Conservation (phyloP, 92 coral and sea anemone species). For the Montipora capitata region DNA sequence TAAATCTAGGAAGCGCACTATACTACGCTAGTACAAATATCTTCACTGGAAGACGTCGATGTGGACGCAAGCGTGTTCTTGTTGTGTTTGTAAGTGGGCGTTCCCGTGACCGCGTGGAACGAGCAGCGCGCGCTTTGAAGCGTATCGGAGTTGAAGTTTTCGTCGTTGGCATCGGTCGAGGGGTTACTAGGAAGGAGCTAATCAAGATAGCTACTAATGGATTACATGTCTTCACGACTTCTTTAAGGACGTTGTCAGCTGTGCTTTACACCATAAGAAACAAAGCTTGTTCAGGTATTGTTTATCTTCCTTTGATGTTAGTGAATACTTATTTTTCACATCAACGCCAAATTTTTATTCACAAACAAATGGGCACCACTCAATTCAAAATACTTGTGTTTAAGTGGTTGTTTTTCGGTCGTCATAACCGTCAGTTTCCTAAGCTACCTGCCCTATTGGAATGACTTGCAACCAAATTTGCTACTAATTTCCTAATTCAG, state of each 20-base stretch:
- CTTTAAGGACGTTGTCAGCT: slow-evolving; percentile 34
- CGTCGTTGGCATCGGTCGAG: slow-evolving; percentile 72
- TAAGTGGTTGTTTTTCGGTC: no score
- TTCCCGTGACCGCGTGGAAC: slow-evolving; percentile 75
- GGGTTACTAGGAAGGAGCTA: slow-evolving; percentile 51
- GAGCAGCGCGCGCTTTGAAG: slow-evolving; percentile 74
- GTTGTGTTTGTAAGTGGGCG: slow-evolving; percentile 80
- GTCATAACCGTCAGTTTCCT: no score
- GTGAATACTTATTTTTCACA: no score
- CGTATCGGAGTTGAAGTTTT: slow-evolving; percentile 80
- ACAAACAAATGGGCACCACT: not conserved
- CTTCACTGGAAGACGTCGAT: slow-evolving; percentile 58
- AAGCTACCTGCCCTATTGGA: no score
- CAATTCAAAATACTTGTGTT: no score
- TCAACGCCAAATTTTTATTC: no score
- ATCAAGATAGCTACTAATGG: slow-evolving; percentile 75
- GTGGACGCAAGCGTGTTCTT: slow-evolving; percentile 81
- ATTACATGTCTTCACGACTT: slow-evolving; percentile 66
- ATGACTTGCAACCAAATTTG: no score
- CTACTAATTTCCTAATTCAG: no score
- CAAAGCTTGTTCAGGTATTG: slow-evolving; percentile 81
- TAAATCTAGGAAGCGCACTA: slow-evolving; percentile 71
- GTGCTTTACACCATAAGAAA: slow-evolving; percentile 62
- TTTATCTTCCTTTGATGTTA: no score
- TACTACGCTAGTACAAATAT: slow-evolving; percentile 39